These are phyloP conservation scores for Lepidocyrtoides sp. DNA, from an alignment of 2,888 invertebrate genomes.

Conservation along the genomic window DNA sequence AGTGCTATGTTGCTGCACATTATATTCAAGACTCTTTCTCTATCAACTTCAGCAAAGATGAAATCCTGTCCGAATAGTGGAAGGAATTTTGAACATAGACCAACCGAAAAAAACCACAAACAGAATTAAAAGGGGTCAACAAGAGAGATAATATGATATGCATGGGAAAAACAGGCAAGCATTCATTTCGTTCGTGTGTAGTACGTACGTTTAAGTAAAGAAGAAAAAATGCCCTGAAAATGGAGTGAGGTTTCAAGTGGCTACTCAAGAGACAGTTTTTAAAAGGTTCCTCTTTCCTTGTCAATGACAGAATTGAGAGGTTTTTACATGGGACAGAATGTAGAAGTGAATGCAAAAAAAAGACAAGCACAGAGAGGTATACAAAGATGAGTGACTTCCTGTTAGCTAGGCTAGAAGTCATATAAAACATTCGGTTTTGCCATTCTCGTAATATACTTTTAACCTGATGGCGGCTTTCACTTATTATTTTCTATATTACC, in stretches of 20 bases:
- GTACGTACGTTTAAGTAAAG: slow-evolving; percentile 17
- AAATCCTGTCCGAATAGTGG: background rate
- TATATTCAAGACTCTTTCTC: no score
- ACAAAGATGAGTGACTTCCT: background rate
- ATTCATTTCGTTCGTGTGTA: slow-evolving; percentile 28
- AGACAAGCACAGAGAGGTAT: background rate
- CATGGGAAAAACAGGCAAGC: slow-evolving; percentile 42
- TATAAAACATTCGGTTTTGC: background rate
- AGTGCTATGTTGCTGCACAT: no score
- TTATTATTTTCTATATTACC: no score
- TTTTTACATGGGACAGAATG: slow-evolving; percentile 63
- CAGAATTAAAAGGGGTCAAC: slow-evolving; percentile 57
- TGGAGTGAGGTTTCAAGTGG: no score
- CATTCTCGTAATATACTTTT: no score
- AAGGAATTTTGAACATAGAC: background rate
- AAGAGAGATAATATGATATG: slow-evolving; percentile 61
- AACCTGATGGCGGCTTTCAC: no score
- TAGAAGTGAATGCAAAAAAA: slow-evolving; percentile 51
- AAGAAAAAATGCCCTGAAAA: slow-evolving; percentile 44
- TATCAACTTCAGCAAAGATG: background rate
- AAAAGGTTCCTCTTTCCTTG: slow-evolving; percentile 40
- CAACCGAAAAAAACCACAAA: slow-evolving; percentile 66
- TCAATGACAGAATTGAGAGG: slow-evolving; percentile 62
- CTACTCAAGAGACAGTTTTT: slow-evolving; percentile 61
- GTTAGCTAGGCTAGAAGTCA: background rate